Evolutionary conservation across 1,140 invertebrate genomes (phyloP).

Genomic region (Camponotus pennsylvanicus): DNA sequence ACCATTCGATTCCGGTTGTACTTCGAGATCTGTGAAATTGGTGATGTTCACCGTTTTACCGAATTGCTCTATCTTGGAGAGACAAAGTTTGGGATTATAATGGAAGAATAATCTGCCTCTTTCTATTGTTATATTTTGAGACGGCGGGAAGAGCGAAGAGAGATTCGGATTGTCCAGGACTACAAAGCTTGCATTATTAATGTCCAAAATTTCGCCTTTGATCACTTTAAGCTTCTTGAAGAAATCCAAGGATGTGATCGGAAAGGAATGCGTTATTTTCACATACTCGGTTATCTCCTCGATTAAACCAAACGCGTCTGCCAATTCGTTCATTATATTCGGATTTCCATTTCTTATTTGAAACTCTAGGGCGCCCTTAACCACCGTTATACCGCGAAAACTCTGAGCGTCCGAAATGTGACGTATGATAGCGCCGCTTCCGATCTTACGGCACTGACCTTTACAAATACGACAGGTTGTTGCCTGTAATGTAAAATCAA

Average conservation of each 20-base stretch:
- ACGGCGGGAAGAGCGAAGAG: constrained; percentile 71
- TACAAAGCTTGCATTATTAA: constrained; percentile 85
- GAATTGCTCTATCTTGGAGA: constrained; percentile 89
- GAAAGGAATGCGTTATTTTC: constrained; percentile 88
- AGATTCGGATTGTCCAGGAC: constrained; percentile 86
- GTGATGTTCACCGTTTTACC: constrained; percentile 81
- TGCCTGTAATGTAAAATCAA: constrained; percentile 65
- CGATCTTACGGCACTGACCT: constrained; percentile 81
- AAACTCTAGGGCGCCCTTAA: constrained; percentile 88
- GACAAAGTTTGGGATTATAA: constrained; percentile 92
- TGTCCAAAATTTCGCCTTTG: constrained; percentile 85
- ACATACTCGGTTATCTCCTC: constrained; percentile 88
- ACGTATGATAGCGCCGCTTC: constrained; percentile 78
- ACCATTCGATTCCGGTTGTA: constrained; percentile 90
- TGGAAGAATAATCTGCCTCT: constrained; percentile 90
- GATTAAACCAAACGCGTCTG: constrained; percentile 87
- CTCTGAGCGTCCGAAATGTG: constrained; percentile 79
- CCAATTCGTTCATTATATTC: constrained; percentile 87
- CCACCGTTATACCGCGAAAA: constrained; percentile 87
- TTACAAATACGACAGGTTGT: constrained; percentile 75
- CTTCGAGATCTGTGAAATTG: constrained; percentile 85
- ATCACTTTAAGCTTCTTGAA: constrained; percentile 88
- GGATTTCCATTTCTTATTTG: constrained; percentile 87
- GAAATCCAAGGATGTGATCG: constrained; percentile 88
- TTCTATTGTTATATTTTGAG: constrained; percentile 86